phyloP scores from a whole-genome alignment of 2,888 invertebrate genomes.

The Pandemis heparana region DNA sequence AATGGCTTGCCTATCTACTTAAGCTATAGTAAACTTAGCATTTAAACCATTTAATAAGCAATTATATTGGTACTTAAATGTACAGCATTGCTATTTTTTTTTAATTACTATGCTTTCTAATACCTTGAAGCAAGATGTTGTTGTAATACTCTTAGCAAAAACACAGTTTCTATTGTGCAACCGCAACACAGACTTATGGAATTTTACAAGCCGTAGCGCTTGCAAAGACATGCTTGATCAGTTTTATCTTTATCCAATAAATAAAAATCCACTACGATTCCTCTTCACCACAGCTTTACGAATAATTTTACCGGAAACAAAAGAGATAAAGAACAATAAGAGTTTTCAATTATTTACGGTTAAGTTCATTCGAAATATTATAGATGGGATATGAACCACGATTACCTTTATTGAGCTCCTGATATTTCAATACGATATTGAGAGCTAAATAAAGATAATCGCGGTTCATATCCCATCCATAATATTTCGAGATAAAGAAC shows the following conservation, averaged over 20 bases:
- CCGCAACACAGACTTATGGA: slow-evolving; percentile 55
- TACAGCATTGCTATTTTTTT: background rate
- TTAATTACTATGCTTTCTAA: slow-evolving; percentile 53
- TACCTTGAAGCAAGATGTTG: slow-evolving; percentile 78
- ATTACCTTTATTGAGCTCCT: too few relatives aligned
- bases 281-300: slow-evolving; percentile 73
- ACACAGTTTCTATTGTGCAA: slow-evolving; percentile 66
- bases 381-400: too few relatives aligned
- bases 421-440: too few relatives aligned
- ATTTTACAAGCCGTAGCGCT: slow-evolving; percentile 64
- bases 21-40: background rate
- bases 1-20: background rate
- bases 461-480: too few relatives aligned
- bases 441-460: too few relatives aligned
- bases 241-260: slow-evolving; percentile 51
- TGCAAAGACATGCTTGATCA: slow-evolving; percentile 71
- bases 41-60: background rate
- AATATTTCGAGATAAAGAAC: slow-evolving; percentile 47
- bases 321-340: slow-evolving; percentile 50
- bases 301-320: slow-evolving; percentile 68
- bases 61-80: background rate
- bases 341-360: too few relatives aligned
- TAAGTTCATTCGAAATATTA: too few relatives aligned
- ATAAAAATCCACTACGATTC: slow-evolving; percentile 63
- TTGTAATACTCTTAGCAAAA: slow-evolving; percentile 74